Evolutionary conservation across 2,113 vertebrate genomes (phyloP).

Genomic region (Ammospiza caudacuta): DNA sequence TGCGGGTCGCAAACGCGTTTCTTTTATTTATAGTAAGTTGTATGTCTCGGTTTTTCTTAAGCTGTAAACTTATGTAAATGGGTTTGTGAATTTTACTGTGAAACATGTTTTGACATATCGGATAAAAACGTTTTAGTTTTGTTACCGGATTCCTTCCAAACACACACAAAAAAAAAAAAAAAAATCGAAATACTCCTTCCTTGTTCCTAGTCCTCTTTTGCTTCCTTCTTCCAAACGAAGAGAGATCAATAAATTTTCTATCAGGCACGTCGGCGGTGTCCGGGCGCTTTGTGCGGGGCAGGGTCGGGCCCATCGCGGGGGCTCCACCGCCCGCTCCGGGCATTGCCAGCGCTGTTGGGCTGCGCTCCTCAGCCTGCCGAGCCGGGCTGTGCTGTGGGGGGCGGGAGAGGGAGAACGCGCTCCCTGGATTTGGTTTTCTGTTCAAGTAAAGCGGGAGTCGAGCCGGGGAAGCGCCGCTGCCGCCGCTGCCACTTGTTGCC

Average conservation of each 20-base stretch:
- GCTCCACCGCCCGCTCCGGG: no score
- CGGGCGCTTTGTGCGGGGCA: conserved; percentile 18
- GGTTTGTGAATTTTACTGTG: conserved; percentile 83
- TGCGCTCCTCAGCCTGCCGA: accelerated
- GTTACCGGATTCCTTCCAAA: conserved; percentile 61
- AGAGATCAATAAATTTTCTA: conserved; percentile 76
- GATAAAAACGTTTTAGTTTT: conserved; percentile 69
- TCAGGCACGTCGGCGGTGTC: conserved; percentile 33
- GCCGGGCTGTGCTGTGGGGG: neutral
- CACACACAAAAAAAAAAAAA: neutral
- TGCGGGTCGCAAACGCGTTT: conserved; percentile 85
- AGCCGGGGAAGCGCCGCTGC: no score
- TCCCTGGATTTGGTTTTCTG: neutral
- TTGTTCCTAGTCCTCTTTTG: neutral
- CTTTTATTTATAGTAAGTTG: conserved; percentile 93
- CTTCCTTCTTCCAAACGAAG: neutral
- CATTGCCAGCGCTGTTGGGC: neutral
- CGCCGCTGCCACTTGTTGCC: conserved; percentile 47
- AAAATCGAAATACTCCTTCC: neutral
- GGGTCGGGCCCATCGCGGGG: neutral
- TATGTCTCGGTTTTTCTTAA: conserved; percentile 68
- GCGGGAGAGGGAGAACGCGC: accelerated
- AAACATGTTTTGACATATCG: conserved; percentile 83
- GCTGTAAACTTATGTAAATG: conserved; percentile 83
- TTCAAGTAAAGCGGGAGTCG: accelerated